Base-by-base conservation (phyloP, 2,888 invertebrate species). In the Spodoptera littoralis region DNA sequence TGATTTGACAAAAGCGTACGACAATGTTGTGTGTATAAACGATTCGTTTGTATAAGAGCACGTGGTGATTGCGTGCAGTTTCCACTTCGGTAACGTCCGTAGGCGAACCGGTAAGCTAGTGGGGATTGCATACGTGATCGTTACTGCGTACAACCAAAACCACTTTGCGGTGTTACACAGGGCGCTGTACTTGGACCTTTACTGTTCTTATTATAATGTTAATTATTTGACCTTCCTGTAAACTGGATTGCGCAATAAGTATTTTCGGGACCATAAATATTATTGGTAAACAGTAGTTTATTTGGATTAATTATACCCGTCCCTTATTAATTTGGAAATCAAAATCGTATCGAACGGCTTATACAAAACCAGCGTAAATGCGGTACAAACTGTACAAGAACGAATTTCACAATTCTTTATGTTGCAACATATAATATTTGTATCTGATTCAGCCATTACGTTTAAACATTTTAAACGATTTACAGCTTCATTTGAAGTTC, bases 71-170 rank as follows among this genome's bases (percentile, higher is more conserved):
- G 68, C 71, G 65, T 77, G 77, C 63, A 57, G 46, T 60, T 61
- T 58, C 67, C 51, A 63, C 52, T 47, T 79, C 59, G 24, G 53
- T 66, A 58, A 59, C 41, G 22, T 47, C 47, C 27, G 77, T 68
- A 58, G 77, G 75, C 66, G 60, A 56, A 65, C 66, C 56, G 64
- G 70, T 72, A 47, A 44, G 46, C 51, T 55, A 60, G 65, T 73
- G 62, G 63, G 68, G 77, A 70, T 62, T 75, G 70, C 65, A 80
- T 79, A 80, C 70, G 80, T 77, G 77, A 79, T 70, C 48, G 44
- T 44, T 44, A 60, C 66, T 57, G 67, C 75, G 77, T 79, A 72
- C 43, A 52, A 59, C 41, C 59, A 11, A 56, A 57, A 24, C 54
- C 54, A 65, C 60, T 44, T 54, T 51, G 30, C 46, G 50, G 63